Evolutionary conservation across 2,113 vertebrate species (phyloP).

Genomic region (Toxotes jaculatrix): DNA sequence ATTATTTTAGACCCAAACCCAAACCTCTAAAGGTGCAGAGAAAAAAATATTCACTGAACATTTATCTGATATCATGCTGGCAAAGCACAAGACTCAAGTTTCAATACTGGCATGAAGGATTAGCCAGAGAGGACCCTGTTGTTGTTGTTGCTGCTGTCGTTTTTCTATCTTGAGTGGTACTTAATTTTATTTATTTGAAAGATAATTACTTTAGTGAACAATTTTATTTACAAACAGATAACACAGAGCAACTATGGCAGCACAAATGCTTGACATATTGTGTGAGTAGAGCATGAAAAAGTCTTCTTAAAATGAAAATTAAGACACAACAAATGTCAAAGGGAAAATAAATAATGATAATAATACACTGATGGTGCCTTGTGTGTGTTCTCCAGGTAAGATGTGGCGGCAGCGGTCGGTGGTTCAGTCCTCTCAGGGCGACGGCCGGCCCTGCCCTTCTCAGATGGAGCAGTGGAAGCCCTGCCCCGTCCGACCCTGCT

Average conservation of each 20-base stretch:
- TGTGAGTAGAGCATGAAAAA: background rate
- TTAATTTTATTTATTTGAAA: background rate
- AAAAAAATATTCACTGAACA: background rate
- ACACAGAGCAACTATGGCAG: background rate
- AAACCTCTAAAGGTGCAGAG: background rate
- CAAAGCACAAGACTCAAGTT: background rate
- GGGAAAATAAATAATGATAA: background rate
- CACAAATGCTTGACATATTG: background rate
- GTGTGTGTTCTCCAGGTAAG: conserved; percentile 86
- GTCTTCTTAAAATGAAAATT: background rate
- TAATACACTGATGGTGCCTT: conserved; percentile 3
- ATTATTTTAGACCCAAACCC: conserved; percentile 3
- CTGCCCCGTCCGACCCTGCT: conserved; percentile 95
- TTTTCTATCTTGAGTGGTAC: background rate
- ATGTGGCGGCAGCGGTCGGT: conserved; percentile 91
- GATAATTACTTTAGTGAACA: background rate
- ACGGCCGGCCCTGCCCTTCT: conserved; percentile 93
- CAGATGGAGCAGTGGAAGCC: conserved; percentile 96
- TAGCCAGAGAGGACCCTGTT: background rate
- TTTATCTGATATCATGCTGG: conserved; percentile 3
- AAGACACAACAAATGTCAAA: background rate
- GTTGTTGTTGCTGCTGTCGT: background rate
- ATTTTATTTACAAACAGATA: background rate
- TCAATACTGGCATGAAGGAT: background rate
- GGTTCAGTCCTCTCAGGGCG: conserved; percentile 94